These are phyloP conservation scores for Auanema freiburgensis DNA, from an alignment of 2,888 invertebrate genomes.

Conservation along the genomic window DNA sequence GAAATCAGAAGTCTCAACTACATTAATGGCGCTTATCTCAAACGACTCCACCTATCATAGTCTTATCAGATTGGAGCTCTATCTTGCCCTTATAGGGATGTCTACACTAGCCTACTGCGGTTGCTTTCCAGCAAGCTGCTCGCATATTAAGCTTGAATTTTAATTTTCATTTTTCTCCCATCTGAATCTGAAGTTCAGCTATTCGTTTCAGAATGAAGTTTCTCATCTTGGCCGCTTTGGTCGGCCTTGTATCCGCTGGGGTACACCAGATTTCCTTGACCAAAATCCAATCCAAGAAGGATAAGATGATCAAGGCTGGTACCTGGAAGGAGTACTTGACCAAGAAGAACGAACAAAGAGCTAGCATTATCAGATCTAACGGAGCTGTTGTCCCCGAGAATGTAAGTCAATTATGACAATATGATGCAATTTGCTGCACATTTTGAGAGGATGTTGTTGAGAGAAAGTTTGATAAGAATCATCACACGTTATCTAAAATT, in stretches of 20 bases:
- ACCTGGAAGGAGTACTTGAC: constrained; percentile 10
- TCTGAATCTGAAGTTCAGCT: too few relatives aligned
- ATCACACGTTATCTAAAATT: neutral
- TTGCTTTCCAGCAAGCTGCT: too few relatives aligned
- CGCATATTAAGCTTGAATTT: too few relatives aligned
- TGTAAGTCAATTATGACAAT: neutral
- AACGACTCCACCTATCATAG: too few relatives aligned
- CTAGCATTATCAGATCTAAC: neutral
- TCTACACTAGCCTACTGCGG: too few relatives aligned
- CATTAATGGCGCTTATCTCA: too few relatives aligned
- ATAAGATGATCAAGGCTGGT: constrained; percentile 29
- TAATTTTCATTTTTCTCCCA: too few relatives aligned
- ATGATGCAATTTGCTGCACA: too few relatives aligned
- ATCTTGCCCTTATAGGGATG: too few relatives aligned
- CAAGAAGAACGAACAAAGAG: neutral
- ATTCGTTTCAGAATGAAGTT: constrained; percentile 6
- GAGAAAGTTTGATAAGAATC: neutral
- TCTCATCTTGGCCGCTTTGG: constrained; percentile 22
- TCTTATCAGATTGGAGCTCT: too few relatives aligned
- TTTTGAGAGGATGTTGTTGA: neutral
- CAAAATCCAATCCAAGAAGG: constrained; percentile 29
- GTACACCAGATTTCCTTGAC: constrained; percentile 29
- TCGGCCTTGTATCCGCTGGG: constrained; percentile 22
- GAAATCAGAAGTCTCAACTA: too few relatives aligned
- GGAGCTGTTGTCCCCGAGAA: constrained; percentile 2